Percentiles rank a stretch among this genome's conserved stretches.
Conservation (phyloP, 2,113 vertebrate genomes). For the Salvelinus alpinus region DNA sequence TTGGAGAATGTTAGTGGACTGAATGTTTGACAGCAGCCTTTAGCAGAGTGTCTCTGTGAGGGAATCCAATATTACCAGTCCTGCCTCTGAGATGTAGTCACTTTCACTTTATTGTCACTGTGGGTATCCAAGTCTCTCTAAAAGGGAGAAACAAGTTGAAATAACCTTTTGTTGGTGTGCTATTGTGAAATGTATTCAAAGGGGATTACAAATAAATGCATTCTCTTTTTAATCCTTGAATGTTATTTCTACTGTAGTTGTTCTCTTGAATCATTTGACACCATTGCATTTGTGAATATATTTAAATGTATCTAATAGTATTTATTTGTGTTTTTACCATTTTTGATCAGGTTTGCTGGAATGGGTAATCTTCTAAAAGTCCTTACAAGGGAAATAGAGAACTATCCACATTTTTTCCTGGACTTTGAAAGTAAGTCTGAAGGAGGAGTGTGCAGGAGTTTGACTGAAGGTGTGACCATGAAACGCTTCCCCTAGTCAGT, state of each 20-base stretch:
- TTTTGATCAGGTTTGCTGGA: slow-evolving; percentile 94
- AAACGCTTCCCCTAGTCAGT: slow-evolving; percentile 30
- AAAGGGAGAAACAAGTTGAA: not conserved
- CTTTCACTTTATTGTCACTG: too few relatives aligned
- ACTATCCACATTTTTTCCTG: slow-evolving; percentile 99
- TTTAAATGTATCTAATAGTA: not conserved
- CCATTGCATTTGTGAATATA: not conserved
- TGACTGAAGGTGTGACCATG: slow-evolving; percentile 25
- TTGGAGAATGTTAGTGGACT: too few relatives aligned
- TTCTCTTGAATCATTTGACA: not conserved
- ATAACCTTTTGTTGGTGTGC: slow-evolving; percentile 12
- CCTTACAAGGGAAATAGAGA: slow-evolving; percentile 99
- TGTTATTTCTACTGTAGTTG: not conserved
- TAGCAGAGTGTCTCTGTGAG: too few relatives aligned
- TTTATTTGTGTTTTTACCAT: slow-evolving; percentile 44
- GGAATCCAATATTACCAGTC: too few relatives aligned
- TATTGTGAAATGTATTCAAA: not conserved
- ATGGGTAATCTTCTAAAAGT: slow-evolving; percentile 99
- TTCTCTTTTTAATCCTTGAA: not conserved
- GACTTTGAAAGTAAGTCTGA: slow-evolving; percentile 99
- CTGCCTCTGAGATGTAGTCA: too few relatives aligned
- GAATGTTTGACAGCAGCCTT: too few relatives aligned
- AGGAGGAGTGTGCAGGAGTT: slow-evolving; percentile 16
- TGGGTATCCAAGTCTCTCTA: too few relatives aligned
- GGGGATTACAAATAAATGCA: not conserved